Evolutionary conservation across 2,888 invertebrate genomes (phyloP).

Genomic region (Hyposoter didymator): DNA sequence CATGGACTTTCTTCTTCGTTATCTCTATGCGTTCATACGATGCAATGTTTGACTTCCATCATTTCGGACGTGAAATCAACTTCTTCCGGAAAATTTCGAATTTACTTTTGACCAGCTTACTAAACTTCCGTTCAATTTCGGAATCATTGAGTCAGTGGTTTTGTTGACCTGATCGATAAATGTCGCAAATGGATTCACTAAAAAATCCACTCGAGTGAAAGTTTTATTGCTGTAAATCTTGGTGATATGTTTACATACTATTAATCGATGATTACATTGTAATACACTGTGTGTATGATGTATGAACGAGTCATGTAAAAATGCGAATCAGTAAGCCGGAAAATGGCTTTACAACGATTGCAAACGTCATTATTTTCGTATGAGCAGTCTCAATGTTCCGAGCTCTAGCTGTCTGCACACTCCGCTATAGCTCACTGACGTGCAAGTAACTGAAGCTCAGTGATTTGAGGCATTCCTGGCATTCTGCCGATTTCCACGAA

Average conservation of each 20-base stretch:
- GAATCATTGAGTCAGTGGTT: background rate
- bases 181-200: background rate
- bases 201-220: background rate
- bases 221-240: constrained; percentile 10
- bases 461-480: constrained; percentile 67
- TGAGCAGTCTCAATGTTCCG: constrained; percentile 44
- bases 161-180: background rate
- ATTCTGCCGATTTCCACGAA: constrained; percentile 64
- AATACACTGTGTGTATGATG: background rate
- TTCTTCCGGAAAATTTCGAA: too few species aligned
- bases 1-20: background rate
- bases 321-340: constrained; percentile 67
- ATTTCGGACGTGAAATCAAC: background rate
- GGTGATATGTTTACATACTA: background rate
- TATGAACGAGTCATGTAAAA: constrained; percentile 10
- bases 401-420: constrained; percentile 25
- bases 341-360: constrained; percentile 61
- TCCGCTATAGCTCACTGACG: constrained; percentile 30
- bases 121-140: background rate
- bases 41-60: background rate
- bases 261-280: constrained; percentile 26
- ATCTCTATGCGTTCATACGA: background rate
- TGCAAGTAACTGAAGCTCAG: constrained; percentile 52
- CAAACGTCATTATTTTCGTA: constrained; percentile 68
- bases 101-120: too few species aligned